Percentiles rank a stretch among this genome's conserved stretches.
phyloP scores from a whole-genome alignment of 2,797 vertebrate genomes.

The Phoxinus dragarum region DNA sequence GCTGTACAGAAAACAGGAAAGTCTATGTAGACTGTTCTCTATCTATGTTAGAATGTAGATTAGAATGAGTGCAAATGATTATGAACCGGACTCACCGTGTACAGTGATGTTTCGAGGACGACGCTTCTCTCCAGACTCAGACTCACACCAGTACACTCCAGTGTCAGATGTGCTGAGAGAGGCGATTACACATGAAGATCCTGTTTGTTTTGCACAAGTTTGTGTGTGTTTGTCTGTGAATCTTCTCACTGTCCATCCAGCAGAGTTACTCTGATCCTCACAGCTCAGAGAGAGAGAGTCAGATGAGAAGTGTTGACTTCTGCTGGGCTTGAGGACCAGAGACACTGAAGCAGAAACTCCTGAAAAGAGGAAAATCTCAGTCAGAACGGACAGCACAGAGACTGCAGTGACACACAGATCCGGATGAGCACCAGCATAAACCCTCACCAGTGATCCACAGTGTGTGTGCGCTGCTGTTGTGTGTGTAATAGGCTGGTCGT shows the following conservation, averaged over 20 bases:
- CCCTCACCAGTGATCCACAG: conserved; percentile 60
- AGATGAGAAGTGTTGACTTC: conserved; percentile 56
- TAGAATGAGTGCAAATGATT: not conserved
- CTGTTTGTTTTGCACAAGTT: not conserved
- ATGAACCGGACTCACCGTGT: not conserved
- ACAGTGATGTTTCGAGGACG: conserved; percentile 59
- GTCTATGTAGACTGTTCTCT: too few species aligned
- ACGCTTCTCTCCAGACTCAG: conserved; percentile 57
- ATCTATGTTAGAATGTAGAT: too few species aligned
- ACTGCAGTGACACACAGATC: not conserved
- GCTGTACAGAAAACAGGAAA: too few species aligned
- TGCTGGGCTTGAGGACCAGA: conserved; percentile 51
- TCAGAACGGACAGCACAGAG: not conserved
- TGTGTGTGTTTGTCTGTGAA: rapidly evolving
- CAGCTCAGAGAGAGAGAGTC: conserved; percentile 58
- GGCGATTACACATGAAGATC: conserved; percentile 22
- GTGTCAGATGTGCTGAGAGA: rapidly evolving
- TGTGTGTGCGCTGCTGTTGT: conserved; percentile 11
- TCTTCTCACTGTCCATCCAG: conserved; percentile 51
- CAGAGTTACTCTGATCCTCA: conserved; percentile 51
- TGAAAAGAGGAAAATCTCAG: conserved; percentile 6
- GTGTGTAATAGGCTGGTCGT: conserved; percentile 45
- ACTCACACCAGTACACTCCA: conserved; percentile 67
- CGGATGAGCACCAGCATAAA: not conserved
- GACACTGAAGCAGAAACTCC: conserved; percentile 45